These are phyloP conservation scores for Tholera decimalis DNA, from an alignment of 2,888 invertebrate species.

Conservation along the genomic window DNA sequence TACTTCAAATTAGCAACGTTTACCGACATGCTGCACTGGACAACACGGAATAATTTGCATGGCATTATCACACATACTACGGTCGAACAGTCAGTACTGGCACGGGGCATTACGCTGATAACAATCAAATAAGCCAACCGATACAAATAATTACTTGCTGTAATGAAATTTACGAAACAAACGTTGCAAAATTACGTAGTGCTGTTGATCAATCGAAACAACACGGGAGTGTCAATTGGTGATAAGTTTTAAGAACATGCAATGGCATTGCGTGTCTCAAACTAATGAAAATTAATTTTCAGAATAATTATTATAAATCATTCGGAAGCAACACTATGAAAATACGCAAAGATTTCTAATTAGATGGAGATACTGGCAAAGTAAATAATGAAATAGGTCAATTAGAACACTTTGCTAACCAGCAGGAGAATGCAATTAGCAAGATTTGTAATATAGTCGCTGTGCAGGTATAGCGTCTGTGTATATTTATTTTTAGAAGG, in stretches of 20 bases:
- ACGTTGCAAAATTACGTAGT: constrained; percentile 60
- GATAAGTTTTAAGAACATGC: constrained; percentile 40
- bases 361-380: background rate
- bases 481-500: background rate
- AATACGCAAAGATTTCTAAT: background rate
- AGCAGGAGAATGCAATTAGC: constrained; percentile 3
- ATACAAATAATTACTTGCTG: constrained; percentile 75
- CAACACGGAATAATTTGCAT: constrained; percentile 63
- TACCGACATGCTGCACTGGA: constrained; percentile 44
- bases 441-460: background rate
- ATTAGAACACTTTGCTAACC: constrained; percentile 9
- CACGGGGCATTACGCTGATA: constrained; percentile 68
- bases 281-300: constrained; percentile 17
- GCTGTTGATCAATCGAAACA: constrained; percentile 62
- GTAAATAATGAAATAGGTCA: constrained; percentile 8
- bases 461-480: background rate
- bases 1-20: constrained; percentile 47
- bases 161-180: constrained; percentile 76
- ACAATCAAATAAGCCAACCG: constrained; percentile 75
- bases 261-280: constrained; percentile 17
- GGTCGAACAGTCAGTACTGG: constrained; percentile 41
- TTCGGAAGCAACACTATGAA: background rate
- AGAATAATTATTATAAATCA: constrained; percentile 6
- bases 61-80: constrained; percentile 60
- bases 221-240: constrained; percentile 44